Evolutionary conservation across 2,113 vertebrate genomes (phyloP).

Genomic region (Perca schrenkii): DNA sequence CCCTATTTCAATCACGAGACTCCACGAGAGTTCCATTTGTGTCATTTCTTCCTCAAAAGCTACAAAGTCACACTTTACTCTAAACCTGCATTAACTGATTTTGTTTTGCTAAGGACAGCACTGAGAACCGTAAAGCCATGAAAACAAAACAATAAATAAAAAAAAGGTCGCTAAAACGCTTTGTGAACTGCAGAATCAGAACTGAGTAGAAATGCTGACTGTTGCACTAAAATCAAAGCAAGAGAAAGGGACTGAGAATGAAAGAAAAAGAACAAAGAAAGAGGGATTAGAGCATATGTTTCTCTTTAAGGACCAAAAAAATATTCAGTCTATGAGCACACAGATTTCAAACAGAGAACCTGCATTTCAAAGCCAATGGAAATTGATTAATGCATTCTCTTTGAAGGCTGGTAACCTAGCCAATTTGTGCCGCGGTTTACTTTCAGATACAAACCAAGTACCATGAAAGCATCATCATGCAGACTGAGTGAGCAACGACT

Average conservation of each 20-base stretch:
- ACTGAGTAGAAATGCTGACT: conserved; percentile 21
- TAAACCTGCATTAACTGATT: no score
- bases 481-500: conserved; percentile 39
- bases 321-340: conserved; percentile 17
- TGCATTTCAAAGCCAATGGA: conserved; percentile 75
- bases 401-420: conserved; percentile 68
- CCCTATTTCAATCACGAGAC: no score
- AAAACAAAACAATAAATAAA: no score
- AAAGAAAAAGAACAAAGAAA: conserved; percentile 21
- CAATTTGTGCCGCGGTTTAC: conserved; percentile 66
- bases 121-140: no score
- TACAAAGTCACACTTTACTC: no score
- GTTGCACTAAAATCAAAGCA: background rate
- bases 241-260: background rate
- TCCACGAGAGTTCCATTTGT: no score
- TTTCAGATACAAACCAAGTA: conserved; percentile 46
- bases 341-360: conserved; percentile 65
- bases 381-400: conserved; percentile 78
- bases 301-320: conserved; percentile 19
- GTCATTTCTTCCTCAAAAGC: no score
- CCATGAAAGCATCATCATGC: conserved; percentile 45
- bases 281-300: conserved; percentile 21
- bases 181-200: no score
- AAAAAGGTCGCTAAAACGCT: no score
- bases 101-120: no score